Percentiles rank a stretch among this genome's conserved stretches.
Conservation (phyloP, 2,888 invertebrate genomes). For the Salpingus planirostris region DNA sequence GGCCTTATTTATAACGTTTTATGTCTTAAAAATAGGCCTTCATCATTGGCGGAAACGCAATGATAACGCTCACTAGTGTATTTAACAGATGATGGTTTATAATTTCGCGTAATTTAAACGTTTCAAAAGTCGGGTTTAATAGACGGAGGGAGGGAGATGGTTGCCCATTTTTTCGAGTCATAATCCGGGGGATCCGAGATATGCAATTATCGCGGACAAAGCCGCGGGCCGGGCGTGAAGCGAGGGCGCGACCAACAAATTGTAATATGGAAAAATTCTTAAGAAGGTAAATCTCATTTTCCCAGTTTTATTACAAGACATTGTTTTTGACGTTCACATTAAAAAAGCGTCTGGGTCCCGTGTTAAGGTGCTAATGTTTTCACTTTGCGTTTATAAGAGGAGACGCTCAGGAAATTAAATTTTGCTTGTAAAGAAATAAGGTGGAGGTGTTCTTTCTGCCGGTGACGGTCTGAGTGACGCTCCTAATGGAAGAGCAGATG, state of each 20-base stretch:
- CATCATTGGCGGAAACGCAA: too few species aligned
- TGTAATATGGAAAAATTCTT: constrained; percentile 1
- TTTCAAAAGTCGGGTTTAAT: too few species aligned
- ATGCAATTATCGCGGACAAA: too few species aligned
- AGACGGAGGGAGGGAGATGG: too few species aligned
- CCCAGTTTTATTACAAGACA: constrained; percentile 29
- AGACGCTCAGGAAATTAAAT: constrained; percentile 44
- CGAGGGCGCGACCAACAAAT: constrained; percentile 1
- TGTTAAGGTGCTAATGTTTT: constrained; percentile 42
- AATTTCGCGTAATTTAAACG: too few species aligned
- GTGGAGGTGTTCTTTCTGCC: constrained; percentile 40
- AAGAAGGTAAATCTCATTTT: constrained; percentile 28
- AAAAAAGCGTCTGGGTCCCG: constrained; percentile 31
- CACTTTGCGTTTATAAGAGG: constrained; percentile 37
- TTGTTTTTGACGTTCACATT: constrained; percentile 38
- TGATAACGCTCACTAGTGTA: too few species aligned
- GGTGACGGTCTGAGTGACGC: constrained; percentile 38
- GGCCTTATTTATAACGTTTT: too few species aligned
- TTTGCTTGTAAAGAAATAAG: constrained; percentile 42
- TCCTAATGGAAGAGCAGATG: constrained; percentile 42
- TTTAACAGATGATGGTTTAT: too few species aligned
- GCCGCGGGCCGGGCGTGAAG: neutral
- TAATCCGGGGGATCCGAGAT: too few species aligned
- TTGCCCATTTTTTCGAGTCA: too few species aligned
- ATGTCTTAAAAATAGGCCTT: too few species aligned